Conservation (phyloP, 2,797 vertebrate genomes). For the Cryptoblepharus egeriae region DNA sequence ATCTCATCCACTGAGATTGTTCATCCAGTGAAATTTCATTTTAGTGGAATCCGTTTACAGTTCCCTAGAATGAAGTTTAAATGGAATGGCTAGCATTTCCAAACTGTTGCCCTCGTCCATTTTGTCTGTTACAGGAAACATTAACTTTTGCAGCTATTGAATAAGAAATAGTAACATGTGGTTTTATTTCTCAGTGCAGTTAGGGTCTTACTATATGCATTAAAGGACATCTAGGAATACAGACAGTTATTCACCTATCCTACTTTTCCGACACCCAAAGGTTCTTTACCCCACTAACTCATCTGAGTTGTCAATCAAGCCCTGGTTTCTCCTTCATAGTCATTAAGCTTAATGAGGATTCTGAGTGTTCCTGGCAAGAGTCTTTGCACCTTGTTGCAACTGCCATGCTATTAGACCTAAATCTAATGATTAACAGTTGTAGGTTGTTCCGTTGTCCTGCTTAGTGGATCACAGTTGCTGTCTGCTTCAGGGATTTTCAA, state of each 20-base stretch:
- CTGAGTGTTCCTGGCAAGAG: background rate
- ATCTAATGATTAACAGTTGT: background rate
- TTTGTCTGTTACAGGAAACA: background rate
- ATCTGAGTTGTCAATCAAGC: background rate
- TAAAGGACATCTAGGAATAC: background rate
- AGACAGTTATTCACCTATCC: background rate
- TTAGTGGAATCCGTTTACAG: background rate
- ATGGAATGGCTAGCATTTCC: conserved; percentile 21
- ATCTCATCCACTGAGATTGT: conserved; percentile 10
- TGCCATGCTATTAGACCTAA: background rate
- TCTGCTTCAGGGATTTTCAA: no score
- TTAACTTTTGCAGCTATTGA: background rate
- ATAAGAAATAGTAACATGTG: background rate
- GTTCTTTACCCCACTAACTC: background rate
- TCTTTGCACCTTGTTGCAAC: background rate
- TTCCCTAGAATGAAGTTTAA: conserved; percentile 42
- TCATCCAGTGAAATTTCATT: conserved; percentile 14
- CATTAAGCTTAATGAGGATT: background rate
- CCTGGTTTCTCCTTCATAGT: background rate
- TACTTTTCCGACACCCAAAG: background rate
- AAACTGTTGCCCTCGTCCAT: background rate
- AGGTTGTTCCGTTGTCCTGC: background rate
- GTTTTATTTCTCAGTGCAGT: background rate
- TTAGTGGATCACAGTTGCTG: background rate
- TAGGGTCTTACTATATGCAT: background rate